Conservation (phyloP, 2,888 invertebrate species). For the Phortica magna region DNA sequence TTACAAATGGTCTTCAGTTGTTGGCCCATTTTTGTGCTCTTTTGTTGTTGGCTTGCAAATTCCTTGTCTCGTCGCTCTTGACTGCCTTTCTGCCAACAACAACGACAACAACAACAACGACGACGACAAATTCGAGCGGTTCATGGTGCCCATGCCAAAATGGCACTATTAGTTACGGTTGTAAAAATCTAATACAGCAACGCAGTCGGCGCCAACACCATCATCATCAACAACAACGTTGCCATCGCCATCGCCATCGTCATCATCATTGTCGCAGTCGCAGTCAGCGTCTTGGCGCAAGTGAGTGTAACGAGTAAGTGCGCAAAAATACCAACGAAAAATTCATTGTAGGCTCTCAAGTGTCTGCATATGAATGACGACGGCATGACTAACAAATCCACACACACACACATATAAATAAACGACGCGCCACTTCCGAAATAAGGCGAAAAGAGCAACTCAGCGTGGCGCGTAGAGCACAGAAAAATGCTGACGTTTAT, state of each 20-base stretch:
- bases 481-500: slow-evolving; percentile 63
- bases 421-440: too few species aligned
- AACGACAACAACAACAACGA: neutral
- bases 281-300: neutral
- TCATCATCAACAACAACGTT: neutral
- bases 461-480: neutral
- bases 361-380: slow-evolving; percentile 35
- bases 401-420: neutral
- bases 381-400: neutral
- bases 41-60: slow-evolving; percentile 31
- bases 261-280: neutral
- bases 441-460: neutral
- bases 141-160: slow-evolving; percentile 61
- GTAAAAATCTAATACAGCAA: slow-evolving; percentile 66
- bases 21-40: neutral
- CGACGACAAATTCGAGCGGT: slow-evolving; percentile 43
- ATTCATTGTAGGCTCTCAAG: slow-evolving; percentile 18
- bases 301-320: neutral
- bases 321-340: neutral
- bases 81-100: neutral
- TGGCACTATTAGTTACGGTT: slow-evolving; percentile 72
- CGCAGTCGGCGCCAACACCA: slow-evolving; percentile 6
- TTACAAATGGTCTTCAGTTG: neutral
- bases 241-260: neutral
- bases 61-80: slow-evolving; percentile 21